Conservation (phyloP, 2,888 invertebrate species). For the Nineta flava region DNA sequence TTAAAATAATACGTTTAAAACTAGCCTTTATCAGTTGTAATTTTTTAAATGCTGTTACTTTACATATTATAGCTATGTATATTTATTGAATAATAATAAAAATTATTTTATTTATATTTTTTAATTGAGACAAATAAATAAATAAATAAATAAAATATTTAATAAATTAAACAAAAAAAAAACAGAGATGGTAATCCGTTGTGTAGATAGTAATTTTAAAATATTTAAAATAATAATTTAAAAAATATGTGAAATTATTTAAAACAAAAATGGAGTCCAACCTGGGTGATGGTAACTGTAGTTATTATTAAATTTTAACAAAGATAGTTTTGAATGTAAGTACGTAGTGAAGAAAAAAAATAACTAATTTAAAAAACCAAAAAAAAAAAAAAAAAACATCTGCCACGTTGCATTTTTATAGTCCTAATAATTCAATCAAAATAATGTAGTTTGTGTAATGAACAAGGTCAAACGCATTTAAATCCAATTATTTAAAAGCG, state of each 20-base stretch:
- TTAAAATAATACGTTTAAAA: conserved; percentile 11
- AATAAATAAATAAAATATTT: background rate
- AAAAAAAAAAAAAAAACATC: background rate
- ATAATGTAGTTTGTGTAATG: too few relatives aligned
- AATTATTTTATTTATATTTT: background rate
- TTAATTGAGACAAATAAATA: background rate
- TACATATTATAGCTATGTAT: background rate
- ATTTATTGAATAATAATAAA: background rate
- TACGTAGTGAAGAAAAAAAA: background rate
- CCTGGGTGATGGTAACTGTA: conserved; percentile 2
- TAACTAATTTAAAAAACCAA: background rate
- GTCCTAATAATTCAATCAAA: background rate
- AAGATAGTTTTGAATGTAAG: background rate
- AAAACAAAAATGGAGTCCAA: conserved; percentile 2
- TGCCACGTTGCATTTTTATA: conserved; percentile 4
- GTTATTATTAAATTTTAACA: background rate
- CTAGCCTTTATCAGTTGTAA: conserved; percentile 12
- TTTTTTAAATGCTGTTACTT: conserved; percentile 3
- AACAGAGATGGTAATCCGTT: background rate
- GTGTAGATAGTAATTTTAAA: conserved; percentile 2
- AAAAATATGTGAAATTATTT: conserved; percentile 1
- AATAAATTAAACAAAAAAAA: background rate
- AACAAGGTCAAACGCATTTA: too few relatives aligned
- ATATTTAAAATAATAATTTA: conserved; percentile 1
- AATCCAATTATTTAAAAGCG: too few relatives aligned